Evolutionary conservation across 1,140 invertebrate genomes (phyloP), one percentile per base, ranked within the genome.

Genomic region (Drosophila ananassae): DNA sequence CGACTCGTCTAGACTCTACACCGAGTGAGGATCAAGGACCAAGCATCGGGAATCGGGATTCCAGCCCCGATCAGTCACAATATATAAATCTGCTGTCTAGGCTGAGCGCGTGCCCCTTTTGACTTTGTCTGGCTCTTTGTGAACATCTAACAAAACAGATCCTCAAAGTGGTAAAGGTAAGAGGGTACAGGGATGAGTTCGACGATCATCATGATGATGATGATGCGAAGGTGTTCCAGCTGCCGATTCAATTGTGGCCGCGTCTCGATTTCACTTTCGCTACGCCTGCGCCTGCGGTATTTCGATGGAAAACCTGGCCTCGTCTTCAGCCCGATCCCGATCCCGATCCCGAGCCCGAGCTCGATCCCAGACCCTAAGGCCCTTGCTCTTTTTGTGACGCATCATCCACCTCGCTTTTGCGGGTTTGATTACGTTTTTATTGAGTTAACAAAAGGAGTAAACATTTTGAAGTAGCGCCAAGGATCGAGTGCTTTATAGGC

Each of bases 401-500:
- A 79, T 83, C 78, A 69, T 68, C 51, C 51, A 39, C 32, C 41
- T 55, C 54, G 58, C 63, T 9, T 77, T 37, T 79, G 80, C 25
- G 80, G 82, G 85, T 87, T 87, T 87, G 82, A 87, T 87, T 87
- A 87, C 82, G 82, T 76, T 73, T 89, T 85, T 87, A 78, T 87
- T 64, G 74, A 54, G 73, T 56, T 47, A 51, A 79, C 71, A 72
- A 87, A 87, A 85, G 82, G 82, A 87, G 83, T 87, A 87, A 87
- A 89, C 75, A 87, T 89, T 89, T 89, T 87, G 82, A 87, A 87
- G 82, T 89, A 87, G 82, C 82, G 82, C 82, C 82, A 85, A 71
- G 66, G 57, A 62, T 71, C 48, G 50, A 87, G 82, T 82, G 71
- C 62, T 87, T 87, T 89, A 87, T 87, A 55, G 83, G 83, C 63